Evolutionary conservation across 2,113 vertebrate genomes (phyloP).

Genomic region (Myotis davidii): DNA sequence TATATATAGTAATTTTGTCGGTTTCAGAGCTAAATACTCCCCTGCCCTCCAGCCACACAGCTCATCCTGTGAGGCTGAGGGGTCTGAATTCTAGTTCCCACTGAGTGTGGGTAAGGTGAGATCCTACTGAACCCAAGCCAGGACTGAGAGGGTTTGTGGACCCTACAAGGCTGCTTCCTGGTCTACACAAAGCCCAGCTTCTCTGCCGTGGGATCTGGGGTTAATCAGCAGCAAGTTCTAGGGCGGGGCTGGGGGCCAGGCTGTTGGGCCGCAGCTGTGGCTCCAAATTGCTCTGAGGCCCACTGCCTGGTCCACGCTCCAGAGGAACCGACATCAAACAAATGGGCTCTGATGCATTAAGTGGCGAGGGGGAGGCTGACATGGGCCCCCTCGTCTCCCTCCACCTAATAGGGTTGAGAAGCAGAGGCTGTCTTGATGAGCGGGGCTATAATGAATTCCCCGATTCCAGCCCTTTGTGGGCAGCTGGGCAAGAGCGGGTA

Average conservation of each 20-base stretch:
- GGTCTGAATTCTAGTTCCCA: too few relatives aligned
- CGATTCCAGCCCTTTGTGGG: slow-evolving; percentile 42
- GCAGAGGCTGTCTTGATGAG: slow-evolving; percentile 27
- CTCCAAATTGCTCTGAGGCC: slow-evolving; percentile 77
- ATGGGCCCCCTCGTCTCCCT: not conserved
- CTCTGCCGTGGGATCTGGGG: not conserved
- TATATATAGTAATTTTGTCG: not conserved
- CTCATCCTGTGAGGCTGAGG: not conserved
- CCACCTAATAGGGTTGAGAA: not conserved
- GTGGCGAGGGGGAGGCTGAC: not conserved
- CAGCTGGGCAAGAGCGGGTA: slow-evolving; percentile 61
- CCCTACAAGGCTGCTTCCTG: not conserved
- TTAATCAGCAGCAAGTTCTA: slow-evolving; percentile 31
- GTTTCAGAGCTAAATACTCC: not conserved
- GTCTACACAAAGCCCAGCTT: not conserved
- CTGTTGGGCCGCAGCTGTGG: slow-evolving; percentile 74
- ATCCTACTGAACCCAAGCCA: not conserved
- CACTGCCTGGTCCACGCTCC: not conserved
- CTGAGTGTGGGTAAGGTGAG: not conserved
- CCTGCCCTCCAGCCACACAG: not conserved
- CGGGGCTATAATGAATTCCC: slow-evolving; percentile 51
- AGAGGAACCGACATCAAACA: slow-evolving; percentile 75
- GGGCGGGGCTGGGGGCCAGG: not conserved
- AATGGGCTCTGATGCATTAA: slow-evolving; percentile 79
- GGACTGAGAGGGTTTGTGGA: not conserved